These are phyloP conservation scores for Nomada flava DNA, from an alignment of 2,888 invertebrate genomes.

Conservation along the genomic window DNA sequence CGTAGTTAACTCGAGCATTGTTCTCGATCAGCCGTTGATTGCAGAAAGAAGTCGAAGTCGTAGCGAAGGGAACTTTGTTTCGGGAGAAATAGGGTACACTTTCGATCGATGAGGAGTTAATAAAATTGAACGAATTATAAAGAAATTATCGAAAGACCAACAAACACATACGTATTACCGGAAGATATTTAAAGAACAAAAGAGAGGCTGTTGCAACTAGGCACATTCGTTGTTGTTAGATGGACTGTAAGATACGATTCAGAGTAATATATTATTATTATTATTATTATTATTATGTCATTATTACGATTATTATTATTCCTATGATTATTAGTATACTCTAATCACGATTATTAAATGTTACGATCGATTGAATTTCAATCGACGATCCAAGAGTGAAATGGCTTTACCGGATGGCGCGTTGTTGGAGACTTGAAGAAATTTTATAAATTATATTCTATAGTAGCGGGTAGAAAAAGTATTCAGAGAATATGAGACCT, in stretches of 20 bases:
- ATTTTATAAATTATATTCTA: conserved; percentile 77
- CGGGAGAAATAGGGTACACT: conserved; percentile 11
- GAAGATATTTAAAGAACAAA: conserved; percentile 54
- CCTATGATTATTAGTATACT: conserved; percentile 58
- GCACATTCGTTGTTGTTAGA: conserved; percentile 75
- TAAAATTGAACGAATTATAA: neutral
- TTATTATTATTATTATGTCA: conserved; percentile 40
- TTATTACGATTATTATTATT: conserved; percentile 53
- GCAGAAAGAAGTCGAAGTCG: conserved; percentile 13
- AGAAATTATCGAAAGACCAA: conserved; percentile 44
- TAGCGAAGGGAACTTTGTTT: conserved; percentile 18
- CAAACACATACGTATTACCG: conserved; percentile 30
- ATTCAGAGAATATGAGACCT: conserved; percentile 26
- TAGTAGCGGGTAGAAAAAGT: conserved; percentile 49
- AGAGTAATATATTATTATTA: conserved; percentile 77
- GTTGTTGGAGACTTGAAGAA: conserved; percentile 78
- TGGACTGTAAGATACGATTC: conserved; percentile 75
- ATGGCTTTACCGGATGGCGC: conserved; percentile 62
- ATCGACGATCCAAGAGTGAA: conserved; percentile 65
- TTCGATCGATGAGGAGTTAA: neutral
- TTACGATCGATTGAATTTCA: conserved; percentile 66
- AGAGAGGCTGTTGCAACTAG: conserved; percentile 76
- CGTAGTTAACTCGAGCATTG: conserved; percentile 37
- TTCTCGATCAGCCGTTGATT: conserved; percentile 16
- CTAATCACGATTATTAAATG: conserved; percentile 64